Base-by-base conservation (phyloP, 2,888 invertebrate genomes). In the Rhingia campestris region DNA sequence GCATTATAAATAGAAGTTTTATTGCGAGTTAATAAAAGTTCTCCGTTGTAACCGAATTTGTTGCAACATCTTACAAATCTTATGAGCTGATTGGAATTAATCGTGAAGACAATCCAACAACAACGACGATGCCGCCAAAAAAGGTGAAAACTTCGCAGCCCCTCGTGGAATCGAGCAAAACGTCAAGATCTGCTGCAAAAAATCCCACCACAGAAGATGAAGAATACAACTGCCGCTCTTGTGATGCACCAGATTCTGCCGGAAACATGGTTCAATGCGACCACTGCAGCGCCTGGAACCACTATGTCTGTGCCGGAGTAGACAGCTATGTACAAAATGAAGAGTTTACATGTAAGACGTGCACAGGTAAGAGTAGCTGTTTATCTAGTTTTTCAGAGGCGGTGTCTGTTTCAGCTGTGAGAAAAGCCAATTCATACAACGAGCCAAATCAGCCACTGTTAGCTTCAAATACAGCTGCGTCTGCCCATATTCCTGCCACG, bases 251-350 rank as follows among this genome's bases (percentile, higher is more conserved):
- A 7, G 43, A 54, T 9, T 35, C 14, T 2, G 45, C 56, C 14
- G 39, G 41, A 6, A 22, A 43, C 10, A 66, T 53, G 66, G 66
- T 66, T 1, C 66, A 66, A 53, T 66, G 53, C 7, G 51, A 53
- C 53, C 51, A 30, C 4, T 53, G 32, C 9, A 33, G 32, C 5
- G 53, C 7, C 9, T 66, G 66, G 54, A 54, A 54, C 45, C 45
- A 67, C 41, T 54, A 45, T 14, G 1, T 9, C 2, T 67, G 45
- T 54, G 56, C 54, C 5, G 45, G 54, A 7, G 67, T 67, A 14
- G 41, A 43, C 33, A 33, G 10, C 33, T 54, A 33, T 14, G 47
- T 63, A 7, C 47, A 37, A 12, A 2, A 35, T n/a, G 14, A 47
- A 14, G n/a, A n/a, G n/a, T 32, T 14, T 22, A 2, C 32, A 43